Evolutionary conservation across 2,113 vertebrate genomes (phyloP).

Genomic region (Ciconia maguari): DNA sequence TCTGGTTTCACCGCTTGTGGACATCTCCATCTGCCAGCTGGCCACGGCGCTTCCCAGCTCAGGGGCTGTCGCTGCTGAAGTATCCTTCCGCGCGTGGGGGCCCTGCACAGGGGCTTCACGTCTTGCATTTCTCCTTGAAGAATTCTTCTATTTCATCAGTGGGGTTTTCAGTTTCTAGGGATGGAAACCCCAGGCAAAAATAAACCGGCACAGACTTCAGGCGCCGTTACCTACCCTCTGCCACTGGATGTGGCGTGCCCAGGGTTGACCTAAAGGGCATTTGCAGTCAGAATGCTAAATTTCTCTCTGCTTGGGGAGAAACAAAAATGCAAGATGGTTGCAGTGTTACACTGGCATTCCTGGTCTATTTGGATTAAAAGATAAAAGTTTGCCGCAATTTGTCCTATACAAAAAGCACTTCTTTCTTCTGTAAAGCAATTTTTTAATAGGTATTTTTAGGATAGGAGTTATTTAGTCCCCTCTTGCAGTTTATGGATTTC

Average conservation of each 20-base stretch:
- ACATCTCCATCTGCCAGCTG: not conserved
- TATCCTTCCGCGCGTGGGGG: not conserved
- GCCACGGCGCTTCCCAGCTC: not conserved
- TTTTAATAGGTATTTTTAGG: not conserved
- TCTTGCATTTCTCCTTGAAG: not conserved
- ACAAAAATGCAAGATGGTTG: not conserved
- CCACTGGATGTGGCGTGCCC: rapidly evolving
- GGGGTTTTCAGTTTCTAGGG: not conserved
- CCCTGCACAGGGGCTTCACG: rapidly evolving
- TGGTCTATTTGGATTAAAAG: not conserved
- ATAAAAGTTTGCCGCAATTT: not conserved
- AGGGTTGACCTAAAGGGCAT: not conserved
- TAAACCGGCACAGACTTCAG: rapidly evolving
- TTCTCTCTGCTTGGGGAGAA: not conserved
- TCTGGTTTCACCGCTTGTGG: not conserved
- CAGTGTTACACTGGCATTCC: not conserved
- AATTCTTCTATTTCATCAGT: not conserved
- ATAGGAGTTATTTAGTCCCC: not conserved
- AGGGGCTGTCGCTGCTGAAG: not conserved
- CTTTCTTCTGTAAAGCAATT: not conserved
- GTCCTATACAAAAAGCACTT: not conserved
- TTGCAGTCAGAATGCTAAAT: not conserved
- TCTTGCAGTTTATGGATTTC: not conserved
- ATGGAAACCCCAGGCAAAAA: not conserved
- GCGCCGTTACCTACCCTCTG: rapidly evolving